phyloP scores from a whole-genome alignment of 2,888 invertebrate genomes.

The Phengaris alcon region DNA sequence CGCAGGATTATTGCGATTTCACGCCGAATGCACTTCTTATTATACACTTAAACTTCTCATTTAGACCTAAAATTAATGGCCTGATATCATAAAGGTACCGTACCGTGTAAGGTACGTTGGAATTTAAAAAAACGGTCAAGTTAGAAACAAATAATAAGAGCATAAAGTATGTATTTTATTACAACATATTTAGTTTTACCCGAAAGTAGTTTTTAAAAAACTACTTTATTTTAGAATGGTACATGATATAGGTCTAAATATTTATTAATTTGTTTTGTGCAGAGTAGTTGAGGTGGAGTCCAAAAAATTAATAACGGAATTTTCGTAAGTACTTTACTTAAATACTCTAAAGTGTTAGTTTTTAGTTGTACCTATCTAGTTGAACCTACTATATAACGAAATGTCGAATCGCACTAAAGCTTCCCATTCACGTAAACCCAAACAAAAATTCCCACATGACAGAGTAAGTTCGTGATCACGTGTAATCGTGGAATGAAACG shows the following conservation, averaged over 20 bases:
- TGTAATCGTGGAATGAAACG: conserved; percentile 44
- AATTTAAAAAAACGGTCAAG: background rate
- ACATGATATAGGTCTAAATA: too few relatives aligned
- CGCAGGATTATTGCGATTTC: conserved; percentile 6
- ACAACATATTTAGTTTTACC: too few relatives aligned
- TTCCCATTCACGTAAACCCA: background rate
- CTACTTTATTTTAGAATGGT: too few relatives aligned
- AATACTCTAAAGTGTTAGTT: too few relatives aligned
- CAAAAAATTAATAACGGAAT: too few relatives aligned
- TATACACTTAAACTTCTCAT: background rate
- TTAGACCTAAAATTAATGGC: background rate
- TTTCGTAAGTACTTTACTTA: too few relatives aligned
- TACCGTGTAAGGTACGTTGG: background rate
- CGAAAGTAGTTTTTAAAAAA: too few relatives aligned
- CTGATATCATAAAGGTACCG: background rate
- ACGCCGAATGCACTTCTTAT: background rate
- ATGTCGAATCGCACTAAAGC: background rate
- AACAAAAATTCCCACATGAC: conserved; percentile 39
- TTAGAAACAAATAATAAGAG: background rate
- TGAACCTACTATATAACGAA: background rate
- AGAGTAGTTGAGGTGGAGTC: too few relatives aligned
- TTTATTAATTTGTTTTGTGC: too few relatives aligned
- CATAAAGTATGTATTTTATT: too few relatives aligned
- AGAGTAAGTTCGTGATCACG: conserved; percentile 56
- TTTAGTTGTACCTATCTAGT: too few relatives aligned